Base-by-base conservation (phyloP, 2,888 invertebrate species). In the Creontiades dilutus region DNA sequence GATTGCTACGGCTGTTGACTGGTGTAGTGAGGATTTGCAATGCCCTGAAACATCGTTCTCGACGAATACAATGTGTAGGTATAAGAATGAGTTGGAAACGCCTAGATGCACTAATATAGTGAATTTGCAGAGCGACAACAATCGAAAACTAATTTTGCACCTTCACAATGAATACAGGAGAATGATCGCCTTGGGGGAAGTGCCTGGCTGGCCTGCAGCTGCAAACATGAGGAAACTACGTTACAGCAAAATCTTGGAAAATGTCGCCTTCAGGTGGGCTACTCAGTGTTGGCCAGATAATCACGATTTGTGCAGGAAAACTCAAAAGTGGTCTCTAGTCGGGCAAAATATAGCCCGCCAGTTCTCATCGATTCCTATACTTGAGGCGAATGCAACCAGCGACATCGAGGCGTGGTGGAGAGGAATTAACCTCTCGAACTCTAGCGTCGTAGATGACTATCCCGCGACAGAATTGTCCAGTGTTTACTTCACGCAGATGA, bases 231-330 rank as follows among this genome's bases (percentile, higher is more conserved):
- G n/a, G 23, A 61, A 5, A 37, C 37, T 89, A 61, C 23, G 12
- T 28, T 89, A 76, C 75, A 82, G 85, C 61, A 81, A 37, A 12
- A 80, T 47, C 16, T 7, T 89, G 16, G 82, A 80, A 23, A 19
- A 82, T 0, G 55, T 89, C 13, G 89, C 89, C n/a, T 48, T 55
- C 46, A 48, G 89, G 37, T 81, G 80, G 89, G 82, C 75, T 2
- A 76, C 52, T 16, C 89, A 89, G 82, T 89, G 82, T 19, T n/a
- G 7, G 19, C n/a, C n/a, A 13, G 55, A 23, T n/a, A 4, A 37
- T 37, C 81, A 81, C 28, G 81, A 81, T 57, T 9, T 16, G 19
- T 81, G 89, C 28, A 61, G 61, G 19, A 61, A 61, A 61, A 61
- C 61, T 9, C 16, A 9, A 61, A 3, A 61, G 9, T 61, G 61